Evolutionary conservation across 2,113 vertebrate species (phyloP), one percentile per base, ranked within the genome.

Genomic region (Hipposideros armiger): DNA sequence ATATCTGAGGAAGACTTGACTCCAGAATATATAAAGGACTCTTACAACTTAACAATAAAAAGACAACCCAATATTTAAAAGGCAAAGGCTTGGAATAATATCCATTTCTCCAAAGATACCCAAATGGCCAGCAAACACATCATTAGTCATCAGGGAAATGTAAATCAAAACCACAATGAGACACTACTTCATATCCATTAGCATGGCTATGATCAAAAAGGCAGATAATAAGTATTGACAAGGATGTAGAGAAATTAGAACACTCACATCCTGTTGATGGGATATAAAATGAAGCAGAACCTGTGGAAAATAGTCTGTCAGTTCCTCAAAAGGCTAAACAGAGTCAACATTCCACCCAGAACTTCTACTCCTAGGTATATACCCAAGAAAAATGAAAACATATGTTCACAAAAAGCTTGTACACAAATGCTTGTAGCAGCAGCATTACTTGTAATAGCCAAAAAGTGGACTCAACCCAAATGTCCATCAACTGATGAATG

Each of bases 1-100:
- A 16, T 45, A 50, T 67, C 40, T 82, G 26, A 73, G 14, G 87
- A 86, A 88, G 50, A 67, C 32, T 87, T 87, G 40, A 87, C 28
- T 92, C 67, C 67, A 95, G 58, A 81, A 87, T 82, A 22, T 45
- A 64, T 62, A 74, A 82, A 74, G 36, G 64, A 87, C 62, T 92
- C 40, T 92, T 87, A 87, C 26, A 82, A 84, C 17, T 67, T 30
- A 77, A 66, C 36, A 32, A 91, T 72, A 76, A 88, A 90, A 54
- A 74, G 22, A 87, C 4, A 94, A 90, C 42, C 2, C 5, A 54
- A n/a, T 85, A 50, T 50, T 60, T 81, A 76, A 95, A 83, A 58
- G 42, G 32, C 62, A 87, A 67, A 87, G 30, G 14, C 67, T 76
- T 40, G 67, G 40, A 87, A 95, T 7, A 87, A 95, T 7, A 76